Base-by-base conservation (phyloP, 2,888 invertebrate genomes). In the Diogma glabrata region DNA sequence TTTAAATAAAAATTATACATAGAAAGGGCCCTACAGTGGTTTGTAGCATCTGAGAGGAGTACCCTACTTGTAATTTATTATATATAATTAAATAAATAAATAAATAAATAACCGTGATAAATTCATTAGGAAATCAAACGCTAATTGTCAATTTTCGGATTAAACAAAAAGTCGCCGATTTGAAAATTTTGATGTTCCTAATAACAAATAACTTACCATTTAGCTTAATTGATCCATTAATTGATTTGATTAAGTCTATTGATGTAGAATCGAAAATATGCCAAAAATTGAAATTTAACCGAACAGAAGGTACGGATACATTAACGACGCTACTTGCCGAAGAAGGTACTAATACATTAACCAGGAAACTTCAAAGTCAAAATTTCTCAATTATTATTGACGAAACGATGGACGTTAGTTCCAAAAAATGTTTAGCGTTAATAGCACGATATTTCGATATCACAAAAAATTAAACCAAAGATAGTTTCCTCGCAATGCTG, bases 401-500 rank as follows among this genome's bases (percentile, higher is more conserved):
- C 40, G 49, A 49, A 6, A 28, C 48, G 1, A 49, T 36, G 0
- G 38, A 38, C 16, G 24, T 50, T 20, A 28, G n/a, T 20, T 20
- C 10, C 3, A 43, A 4, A 4, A 43, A 50, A 50, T 43, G 40
- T 4, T 28, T 49, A 9, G 23, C 38, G 3, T 6, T 49, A 12
- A 40, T 28, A 3, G 30, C 12, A 4, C 1, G 50, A 20, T 43
- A 43, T 43, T 50, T 40, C n/a, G 28, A 50, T n/a, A 20, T 38
- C 14, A 10, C 38, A 7, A 38, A 8, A 38, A 23, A 38, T 4
- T 38, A 17, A 14, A 14, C 19, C 4, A 50, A 50, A 43, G 50
- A 30, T 38, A 8, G 50, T 12, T 52, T 46, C 24, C n/a, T 48
- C 17, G 38, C 30, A 54, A 57, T 26, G 43, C 12, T 28, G 26